Conservation (phyloP, 2,797 vertebrate species). For the Manis pentadactyla region DNA sequence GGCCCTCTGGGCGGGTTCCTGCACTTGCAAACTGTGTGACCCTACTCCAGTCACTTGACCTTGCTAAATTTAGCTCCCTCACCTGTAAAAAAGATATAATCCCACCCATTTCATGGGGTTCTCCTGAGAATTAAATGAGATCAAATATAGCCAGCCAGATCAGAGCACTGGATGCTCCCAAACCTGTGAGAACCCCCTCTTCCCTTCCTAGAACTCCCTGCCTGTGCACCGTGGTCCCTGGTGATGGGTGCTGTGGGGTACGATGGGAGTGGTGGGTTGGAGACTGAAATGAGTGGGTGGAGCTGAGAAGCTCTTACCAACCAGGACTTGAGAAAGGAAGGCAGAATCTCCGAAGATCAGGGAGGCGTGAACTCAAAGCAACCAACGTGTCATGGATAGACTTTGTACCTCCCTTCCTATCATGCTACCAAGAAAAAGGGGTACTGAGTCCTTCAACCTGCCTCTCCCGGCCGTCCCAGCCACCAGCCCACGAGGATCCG, state of each 20-base stretch:
- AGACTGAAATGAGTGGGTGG: background rate
- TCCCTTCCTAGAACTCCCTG: background rate
- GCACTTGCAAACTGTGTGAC: conserved; percentile 55
- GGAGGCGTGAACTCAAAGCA: background rate
- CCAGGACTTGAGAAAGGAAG: background rate
- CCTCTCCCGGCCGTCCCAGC: fast-evolving
- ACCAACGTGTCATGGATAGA: background rate
- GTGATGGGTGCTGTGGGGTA: fast-evolving
- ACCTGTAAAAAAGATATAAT: conserved; percentile 59
- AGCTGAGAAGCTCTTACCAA: background rate
- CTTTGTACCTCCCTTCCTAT: fast-evolving
- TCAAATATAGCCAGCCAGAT: background rate
- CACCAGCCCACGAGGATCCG: background rate
- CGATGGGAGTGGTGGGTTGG: fast-evolving
- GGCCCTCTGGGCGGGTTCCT: background rate
- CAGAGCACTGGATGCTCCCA: too few species aligned
- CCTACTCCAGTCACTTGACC: conserved; percentile 76
- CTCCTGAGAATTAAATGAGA: background rate
- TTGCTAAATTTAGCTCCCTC: conserved; percentile 53
- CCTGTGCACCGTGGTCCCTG: background rate
- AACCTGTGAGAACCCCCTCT: background rate
- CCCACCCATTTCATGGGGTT: conserved; percentile 14
- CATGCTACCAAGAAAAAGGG: background rate
- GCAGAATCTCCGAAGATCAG: background rate
- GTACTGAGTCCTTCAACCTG: fast-evolving